A percentile compares a stretch with the other conserved stretches of the same genome.
phyloP scores from a whole-genome alignment of 2,797 vertebrate species.

The Centroberyx gerrardi region DNA sequence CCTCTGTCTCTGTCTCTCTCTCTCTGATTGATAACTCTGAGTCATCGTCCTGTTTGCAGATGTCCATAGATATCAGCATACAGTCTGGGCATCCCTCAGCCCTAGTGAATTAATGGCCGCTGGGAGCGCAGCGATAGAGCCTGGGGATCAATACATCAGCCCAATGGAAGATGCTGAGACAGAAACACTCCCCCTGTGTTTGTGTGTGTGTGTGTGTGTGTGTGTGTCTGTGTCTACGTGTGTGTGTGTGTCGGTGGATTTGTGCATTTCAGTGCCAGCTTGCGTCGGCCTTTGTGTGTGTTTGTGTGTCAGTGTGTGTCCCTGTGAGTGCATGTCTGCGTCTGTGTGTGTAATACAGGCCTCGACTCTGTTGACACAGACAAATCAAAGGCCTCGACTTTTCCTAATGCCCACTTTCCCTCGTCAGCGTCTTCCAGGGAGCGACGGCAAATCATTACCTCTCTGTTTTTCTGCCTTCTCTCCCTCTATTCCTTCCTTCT shows the following conservation, averaged over 20 bases:
- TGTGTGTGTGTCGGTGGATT: conserved; percentile 13
- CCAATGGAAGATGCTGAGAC: conserved; percentile 42
- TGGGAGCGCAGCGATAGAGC: conserved; percentile 61
- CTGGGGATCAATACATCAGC: conserved; percentile 68
- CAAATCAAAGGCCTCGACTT: conserved; percentile 62
- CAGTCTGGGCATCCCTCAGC: conserved; percentile 54
- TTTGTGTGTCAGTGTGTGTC: background rate
- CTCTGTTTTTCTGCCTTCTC: conserved; percentile 64
- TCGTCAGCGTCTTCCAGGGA: conserved; percentile 69
- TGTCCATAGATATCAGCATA: conserved; percentile 52
- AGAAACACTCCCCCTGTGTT: conserved; percentile 33
- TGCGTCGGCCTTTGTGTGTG: background rate
- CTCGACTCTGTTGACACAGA: conserved; percentile 44
- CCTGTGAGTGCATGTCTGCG: conserved; percentile 9
- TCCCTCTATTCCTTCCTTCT: conserved; percentile 34
- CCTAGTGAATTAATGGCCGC: conserved; percentile 67
- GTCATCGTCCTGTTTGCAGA: conserved; percentile 47
- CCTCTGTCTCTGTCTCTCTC: conserved; percentile 2
- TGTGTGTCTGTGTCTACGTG: background rate
- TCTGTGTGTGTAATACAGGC: conserved; percentile 18
- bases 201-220: conserved; percentile 22
- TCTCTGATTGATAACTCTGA: conserved; percentile 55
- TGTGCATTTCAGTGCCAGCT: background rate
- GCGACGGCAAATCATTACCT: conserved; percentile 75
- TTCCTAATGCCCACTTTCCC: conserved; percentile 62